Percentiles rank a stretch among this genome's conserved stretches.
These are phyloP conservation scores for Kradibia gibbosae DNA, from an alignment of 1,140 invertebrate species.

Conservation along the genomic window DNA sequence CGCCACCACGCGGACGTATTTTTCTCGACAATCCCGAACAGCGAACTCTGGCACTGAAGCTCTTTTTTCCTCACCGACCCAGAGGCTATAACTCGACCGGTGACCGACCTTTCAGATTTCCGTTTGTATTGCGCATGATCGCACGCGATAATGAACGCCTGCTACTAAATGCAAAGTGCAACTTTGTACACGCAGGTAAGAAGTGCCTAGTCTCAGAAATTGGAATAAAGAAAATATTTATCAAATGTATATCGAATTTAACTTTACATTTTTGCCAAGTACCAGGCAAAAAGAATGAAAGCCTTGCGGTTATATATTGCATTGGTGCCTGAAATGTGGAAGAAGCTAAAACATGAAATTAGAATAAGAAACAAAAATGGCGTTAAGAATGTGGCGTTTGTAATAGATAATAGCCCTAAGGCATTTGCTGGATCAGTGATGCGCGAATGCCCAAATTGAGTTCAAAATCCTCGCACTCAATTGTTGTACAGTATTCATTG, in stretches of 20 bases:
- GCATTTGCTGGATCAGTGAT: constrained; percentile 37
- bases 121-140: neutral
- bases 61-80: neutral
- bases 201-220: neutral
- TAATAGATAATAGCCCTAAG: constrained; percentile 13
- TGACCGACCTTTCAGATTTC: neutral
- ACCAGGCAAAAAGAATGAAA: too few species aligned
- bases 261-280: too few species aligned
- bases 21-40: neutral
- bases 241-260: too few species aligned
- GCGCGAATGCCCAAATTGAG: neutral
- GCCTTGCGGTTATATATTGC: too few species aligned
- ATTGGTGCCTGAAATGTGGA: neutral
- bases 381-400: constrained; percentile 20
- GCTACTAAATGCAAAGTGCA: neutral
- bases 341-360: constrained; percentile 1
- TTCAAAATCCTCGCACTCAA: too few species aligned
- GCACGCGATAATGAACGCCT: neutral
- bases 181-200: neutral
- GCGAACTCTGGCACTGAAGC: too few species aligned
- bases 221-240: neutral
- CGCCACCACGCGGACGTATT: neutral
- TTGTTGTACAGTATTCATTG: too few species aligned
- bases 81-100: neutral
- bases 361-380: constrained; percentile 8